phyloP scores from a whole-genome alignment of 2,888 invertebrate genomes.

The Polydrusus cervinus region DNA sequence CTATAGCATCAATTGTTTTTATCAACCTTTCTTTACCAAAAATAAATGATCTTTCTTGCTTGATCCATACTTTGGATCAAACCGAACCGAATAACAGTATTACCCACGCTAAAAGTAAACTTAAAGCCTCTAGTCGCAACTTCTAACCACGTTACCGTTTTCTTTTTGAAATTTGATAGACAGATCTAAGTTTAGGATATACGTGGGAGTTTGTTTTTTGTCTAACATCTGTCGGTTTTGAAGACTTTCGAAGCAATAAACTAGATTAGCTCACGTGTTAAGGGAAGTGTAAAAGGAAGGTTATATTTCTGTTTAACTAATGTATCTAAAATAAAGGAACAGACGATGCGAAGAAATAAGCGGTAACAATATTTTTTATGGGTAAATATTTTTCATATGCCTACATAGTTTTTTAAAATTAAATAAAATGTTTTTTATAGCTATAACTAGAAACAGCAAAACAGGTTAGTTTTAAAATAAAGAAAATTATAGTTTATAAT shows the following conservation, averaged over 20 bases:
- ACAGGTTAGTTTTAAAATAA: too few species aligned
- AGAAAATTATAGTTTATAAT: too few species aligned
- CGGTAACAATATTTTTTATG: too few species aligned
- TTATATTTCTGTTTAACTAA: neutral
- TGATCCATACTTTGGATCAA: neutral
- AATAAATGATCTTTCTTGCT: too few species aligned
- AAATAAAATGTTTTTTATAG: too few species aligned
- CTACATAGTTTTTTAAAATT: too few species aligned
- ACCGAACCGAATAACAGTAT: neutral
- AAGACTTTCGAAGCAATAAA: constrained; percentile 2
- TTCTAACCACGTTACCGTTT: neutral
- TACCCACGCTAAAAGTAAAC: neutral
- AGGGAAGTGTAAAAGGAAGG: too few species aligned
- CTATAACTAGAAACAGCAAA: too few species aligned
- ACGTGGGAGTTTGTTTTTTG: constrained; percentile 5
- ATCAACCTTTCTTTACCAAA: too few species aligned
- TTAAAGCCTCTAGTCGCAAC: neutral
- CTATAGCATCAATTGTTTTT: too few species aligned
- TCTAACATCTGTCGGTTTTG: constrained; percentile 1
- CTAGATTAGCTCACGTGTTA: neutral
- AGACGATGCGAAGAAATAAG: too few species aligned
- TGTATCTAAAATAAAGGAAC: neutral
- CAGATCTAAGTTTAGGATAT: neutral
- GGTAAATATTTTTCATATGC: too few species aligned
- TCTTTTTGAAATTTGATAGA: constrained; percentile 2